Evolutionary conservation across 2,113 vertebrate genomes (phyloP).

Genomic region (Notothenia coriiceps): DNA sequence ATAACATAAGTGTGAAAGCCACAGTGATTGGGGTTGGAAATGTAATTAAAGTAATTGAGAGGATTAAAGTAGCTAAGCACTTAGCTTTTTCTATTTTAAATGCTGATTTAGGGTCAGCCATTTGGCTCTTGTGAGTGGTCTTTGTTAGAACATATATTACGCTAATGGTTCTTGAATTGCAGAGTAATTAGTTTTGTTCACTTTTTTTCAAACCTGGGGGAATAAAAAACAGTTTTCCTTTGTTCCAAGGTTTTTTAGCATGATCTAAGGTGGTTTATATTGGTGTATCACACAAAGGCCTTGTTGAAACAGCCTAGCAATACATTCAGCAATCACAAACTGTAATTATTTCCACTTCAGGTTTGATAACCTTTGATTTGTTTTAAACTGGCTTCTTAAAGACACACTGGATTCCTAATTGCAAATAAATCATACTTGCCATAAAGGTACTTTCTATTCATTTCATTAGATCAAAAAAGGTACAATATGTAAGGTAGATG

Average conservation of each 20-base stretch:
- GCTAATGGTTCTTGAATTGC: constrained; percentile 60
- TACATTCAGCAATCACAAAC: constrained; percentile 31
- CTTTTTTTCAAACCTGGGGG: constrained; percentile 31
- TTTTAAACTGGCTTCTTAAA: constrained; percentile 47
- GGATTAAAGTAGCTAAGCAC: constrained; percentile 23
- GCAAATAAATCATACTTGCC: background rate
- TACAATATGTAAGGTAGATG: constrained; percentile 8
- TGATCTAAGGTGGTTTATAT: constrained; percentile 51
- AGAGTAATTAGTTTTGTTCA: constrained; percentile 39
- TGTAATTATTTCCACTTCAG: constrained; percentile 61
- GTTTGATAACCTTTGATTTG: constrained; percentile 36
- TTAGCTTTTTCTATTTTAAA: constrained; percentile 43
- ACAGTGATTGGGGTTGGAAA: constrained; percentile 30
- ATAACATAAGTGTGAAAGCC: constrained; percentile 27
- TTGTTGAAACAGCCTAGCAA: constrained; percentile 1
- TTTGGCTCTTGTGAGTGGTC: constrained; percentile 32
- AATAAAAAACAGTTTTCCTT: constrained; percentile 35
- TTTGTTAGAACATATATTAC: constrained; percentile 53
- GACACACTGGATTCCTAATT: constrained; percentile 26
- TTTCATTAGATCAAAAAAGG: constrained; percentile 7
- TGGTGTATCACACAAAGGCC: constrained; percentile 37
- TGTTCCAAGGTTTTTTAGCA: constrained; percentile 33
- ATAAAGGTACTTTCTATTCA: constrained; percentile 2
- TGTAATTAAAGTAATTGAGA: constrained; percentile 55
- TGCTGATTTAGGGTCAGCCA: constrained; percentile 21